Evolutionary conservation across 1,140 invertebrate species (phyloP), one percentile per base, ranked within the genome.

Genomic region (Bombyx mandarina): DNA sequence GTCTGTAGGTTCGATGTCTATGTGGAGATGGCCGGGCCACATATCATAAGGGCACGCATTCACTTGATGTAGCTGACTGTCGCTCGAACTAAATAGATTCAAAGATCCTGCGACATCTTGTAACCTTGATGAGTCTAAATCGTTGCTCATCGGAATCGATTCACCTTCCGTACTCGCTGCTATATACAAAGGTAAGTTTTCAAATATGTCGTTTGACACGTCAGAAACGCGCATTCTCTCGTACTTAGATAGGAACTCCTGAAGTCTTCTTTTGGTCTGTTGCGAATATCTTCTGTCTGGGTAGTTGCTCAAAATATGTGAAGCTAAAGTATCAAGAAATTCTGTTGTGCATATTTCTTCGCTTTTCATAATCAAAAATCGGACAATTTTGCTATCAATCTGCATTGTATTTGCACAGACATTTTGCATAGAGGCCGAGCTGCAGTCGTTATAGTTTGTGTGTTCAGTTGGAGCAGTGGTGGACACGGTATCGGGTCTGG

Each of bases 21-120:
- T 75, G 50, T 84, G 79, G 2, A 83, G 72, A 47, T 82, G 80
- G 8, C 75, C 80, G 7, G 79, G 67, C 84, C 84, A 87, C 73
- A 80, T 68, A 42, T 83, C 81, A 59, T 82, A 87, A 0, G 79
- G 77, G 53, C 80, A 85, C 0, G 73, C 52, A 54, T 77, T 80
- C 52, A 82, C 54, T 62, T 82, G 82, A 56, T 87, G 82, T 57
- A 87, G 57, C 54, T 79, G 77, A 18, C 68, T 66, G 43, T 85
- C 82, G 56, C 82, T 84, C 3, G 84, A 77, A 56, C 78, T 79
- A 55, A 80, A 87, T 54, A 87, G 59, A 59, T 83, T 87, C 54
- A 87, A 63, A 1, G 84, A 81, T 4, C 84, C 84, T 3, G 84
- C 84, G 1, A 87, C 84, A 44, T 86, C 83, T 64, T 86, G 83